A percentile compares a stretch with the other conserved stretches of the same genome.
Evolutionary conservation across 2,888 invertebrate genomes (phyloP).

Genomic region (Flabesymbios commensalis): DNA sequence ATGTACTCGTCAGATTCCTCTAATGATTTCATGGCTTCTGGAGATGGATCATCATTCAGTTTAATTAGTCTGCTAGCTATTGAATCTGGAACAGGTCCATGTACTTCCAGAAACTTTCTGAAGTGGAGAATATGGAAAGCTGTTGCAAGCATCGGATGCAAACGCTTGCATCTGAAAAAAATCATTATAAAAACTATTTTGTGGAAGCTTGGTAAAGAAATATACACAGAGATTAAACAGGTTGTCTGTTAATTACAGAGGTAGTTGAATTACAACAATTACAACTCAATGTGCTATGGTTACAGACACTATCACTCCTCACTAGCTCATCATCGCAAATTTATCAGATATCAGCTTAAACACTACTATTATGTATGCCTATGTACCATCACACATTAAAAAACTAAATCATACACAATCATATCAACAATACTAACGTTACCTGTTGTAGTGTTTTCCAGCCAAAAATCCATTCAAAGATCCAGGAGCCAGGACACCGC

Average conservation of each 20-base stretch:
- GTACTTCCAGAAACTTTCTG: slow-evolving; percentile 12
- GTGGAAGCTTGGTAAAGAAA: no score
- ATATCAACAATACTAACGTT: not conserved
- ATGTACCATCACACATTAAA: no score
- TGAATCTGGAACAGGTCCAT: not conserved
- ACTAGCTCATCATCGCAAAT: no score
- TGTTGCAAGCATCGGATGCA: slow-evolving; percentile 29
- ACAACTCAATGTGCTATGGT: no score
- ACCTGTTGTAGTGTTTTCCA: slow-evolving; percentile 29
- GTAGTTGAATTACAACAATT: no score
- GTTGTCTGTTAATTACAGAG: no score
- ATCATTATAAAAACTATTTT: no score
- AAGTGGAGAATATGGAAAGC: slow-evolving; percentile 30
- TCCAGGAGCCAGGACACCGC: slow-evolving; percentile 28
- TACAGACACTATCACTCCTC: no score
- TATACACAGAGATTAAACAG: no score
- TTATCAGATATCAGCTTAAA: no score
- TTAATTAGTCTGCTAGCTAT: not conserved
- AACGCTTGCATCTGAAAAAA: slow-evolving; percentile 28
- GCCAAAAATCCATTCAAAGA: slow-evolving; percentile 32
- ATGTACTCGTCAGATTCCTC: not conserved
- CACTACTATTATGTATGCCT: no score
- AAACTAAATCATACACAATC: not conserved
- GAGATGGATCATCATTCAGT: not conserved
- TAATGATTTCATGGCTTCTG: not conserved